A percentile compares a stretch with the other conserved stretches of the same genome.
Conservation (phyloP, 1,140 invertebrate species). For the Zaprionus taronus region DNA sequence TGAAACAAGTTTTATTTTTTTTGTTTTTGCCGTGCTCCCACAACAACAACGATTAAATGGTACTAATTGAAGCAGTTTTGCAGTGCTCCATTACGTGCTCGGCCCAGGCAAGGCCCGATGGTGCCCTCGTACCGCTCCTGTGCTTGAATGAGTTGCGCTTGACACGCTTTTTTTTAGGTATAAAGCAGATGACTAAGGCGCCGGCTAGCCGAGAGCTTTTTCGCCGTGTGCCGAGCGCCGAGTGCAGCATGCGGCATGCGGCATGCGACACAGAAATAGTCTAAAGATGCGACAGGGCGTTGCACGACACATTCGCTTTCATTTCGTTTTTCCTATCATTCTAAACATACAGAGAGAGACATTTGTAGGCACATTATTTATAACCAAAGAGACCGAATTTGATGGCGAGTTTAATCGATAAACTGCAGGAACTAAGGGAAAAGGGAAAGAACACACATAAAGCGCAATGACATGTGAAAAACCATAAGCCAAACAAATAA, state of each 20-base stretch:
- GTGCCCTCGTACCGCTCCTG: constrained; percentile 29
- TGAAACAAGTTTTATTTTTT: constrained; percentile 66
- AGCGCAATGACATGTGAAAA: constrained; percentile 38
- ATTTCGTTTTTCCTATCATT: constrained; percentile 34
- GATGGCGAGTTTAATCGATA: constrained; percentile 48
- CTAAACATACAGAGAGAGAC: constrained; percentile 26
- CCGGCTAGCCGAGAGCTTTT: constrained; percentile 32
- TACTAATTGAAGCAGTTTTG: constrained; percentile 34
- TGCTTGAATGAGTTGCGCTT: constrained; percentile 32
- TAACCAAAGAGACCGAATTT: constrained; percentile 9
- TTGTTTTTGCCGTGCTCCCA: constrained; percentile 24
- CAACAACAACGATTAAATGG: constrained; percentile 34
- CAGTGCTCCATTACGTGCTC: not conserved
- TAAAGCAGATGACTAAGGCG: constrained; percentile 37
- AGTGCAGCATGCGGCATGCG: constrained; percentile 15
- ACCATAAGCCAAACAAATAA: constrained; percentile 16
- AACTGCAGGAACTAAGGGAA: constrained; percentile 5
- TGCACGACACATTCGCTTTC: constrained; percentile 36
- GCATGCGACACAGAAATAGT: constrained; percentile 56
- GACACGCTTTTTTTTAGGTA: constrained; percentile 51
- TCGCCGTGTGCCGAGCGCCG: not conserved
- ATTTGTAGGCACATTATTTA: constrained; percentile 10
- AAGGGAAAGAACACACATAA: constrained; percentile 4
- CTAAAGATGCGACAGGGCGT: constrained; percentile 34
- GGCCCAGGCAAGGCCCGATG: not conserved